These are phyloP conservation scores for Petromus typicus DNA, from an alignment of 2,113 vertebrate species.

Conservation along the genomic window DNA sequence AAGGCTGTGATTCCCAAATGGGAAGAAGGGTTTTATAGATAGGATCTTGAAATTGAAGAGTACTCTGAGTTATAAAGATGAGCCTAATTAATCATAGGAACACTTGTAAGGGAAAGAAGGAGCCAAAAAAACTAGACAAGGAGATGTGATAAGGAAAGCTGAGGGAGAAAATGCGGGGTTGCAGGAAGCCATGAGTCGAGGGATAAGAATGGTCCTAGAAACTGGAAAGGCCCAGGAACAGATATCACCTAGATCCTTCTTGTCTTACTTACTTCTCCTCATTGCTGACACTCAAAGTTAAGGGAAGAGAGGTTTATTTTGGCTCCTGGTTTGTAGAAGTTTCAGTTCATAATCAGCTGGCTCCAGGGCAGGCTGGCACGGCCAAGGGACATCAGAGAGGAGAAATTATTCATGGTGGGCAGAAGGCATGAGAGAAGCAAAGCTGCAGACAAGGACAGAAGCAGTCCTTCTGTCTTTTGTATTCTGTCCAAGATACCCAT, in stretches of 20 bases:
- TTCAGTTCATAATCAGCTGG: background rate
- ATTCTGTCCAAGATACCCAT: background rate
- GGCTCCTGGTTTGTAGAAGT: background rate
- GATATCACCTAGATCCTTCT: background rate
- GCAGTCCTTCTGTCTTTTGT: background rate
- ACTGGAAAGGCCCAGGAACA: background rate
- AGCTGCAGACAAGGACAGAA: background rate
- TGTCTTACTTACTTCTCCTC: background rate
- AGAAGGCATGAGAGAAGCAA: background rate
- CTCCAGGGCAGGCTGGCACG: background rate
- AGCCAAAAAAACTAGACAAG: background rate
- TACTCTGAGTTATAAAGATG: background rate
- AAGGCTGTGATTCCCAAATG: background rate
- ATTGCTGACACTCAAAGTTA: background rate
- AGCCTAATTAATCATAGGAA: background rate
- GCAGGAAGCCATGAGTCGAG: background rate
- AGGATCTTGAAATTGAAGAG: background rate
- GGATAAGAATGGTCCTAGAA: background rate
- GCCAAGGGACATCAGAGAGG: background rate
- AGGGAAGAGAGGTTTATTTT: background rate
- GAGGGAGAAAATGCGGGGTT: background rate
- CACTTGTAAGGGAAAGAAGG: background rate
- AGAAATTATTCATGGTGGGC: background rate
- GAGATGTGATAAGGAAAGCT: background rate
- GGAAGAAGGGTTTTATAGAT: background rate